Percentiles rank a stretch among this genome's conserved stretches.
Conservation (phyloP, 2,113 vertebrate species). For the Pituophis catenifer region DNA sequence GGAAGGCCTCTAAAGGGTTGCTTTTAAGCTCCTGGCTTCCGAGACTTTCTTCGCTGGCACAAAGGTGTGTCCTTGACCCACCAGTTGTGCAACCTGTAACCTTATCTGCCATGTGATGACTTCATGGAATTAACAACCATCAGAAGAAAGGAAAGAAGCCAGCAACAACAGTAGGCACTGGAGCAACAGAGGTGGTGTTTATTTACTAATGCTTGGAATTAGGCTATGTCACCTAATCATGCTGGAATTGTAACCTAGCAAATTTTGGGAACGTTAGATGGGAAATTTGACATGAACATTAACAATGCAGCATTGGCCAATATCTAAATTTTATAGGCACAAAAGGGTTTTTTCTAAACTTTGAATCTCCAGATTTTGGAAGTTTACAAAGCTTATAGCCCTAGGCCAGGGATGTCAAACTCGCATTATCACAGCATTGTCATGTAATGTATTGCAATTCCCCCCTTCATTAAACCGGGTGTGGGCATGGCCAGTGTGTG, state of each 20-base stretch:
- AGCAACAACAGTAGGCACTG: neutral
- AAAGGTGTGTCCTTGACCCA: neutral
- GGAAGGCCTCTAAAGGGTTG: neutral
- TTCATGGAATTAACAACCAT: neutral
- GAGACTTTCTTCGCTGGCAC: neutral
- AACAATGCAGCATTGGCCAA: neutral
- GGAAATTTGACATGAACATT: neutral
- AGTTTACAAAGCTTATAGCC: neutral
- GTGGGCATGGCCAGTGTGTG: too few relatives aligned
- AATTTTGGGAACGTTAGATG: neutral
- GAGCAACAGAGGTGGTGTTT: neutral
- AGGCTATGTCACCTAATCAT: neutral
- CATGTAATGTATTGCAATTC: too few relatives aligned
- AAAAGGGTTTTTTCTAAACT: neutral
- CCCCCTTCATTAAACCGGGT: too few relatives aligned
- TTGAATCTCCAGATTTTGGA: neutral
- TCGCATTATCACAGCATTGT: too few relatives aligned
- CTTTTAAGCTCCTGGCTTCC: neutral
- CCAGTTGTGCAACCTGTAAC: slow-evolving; percentile 4
- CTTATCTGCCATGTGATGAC: neutral
- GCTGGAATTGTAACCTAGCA: neutral
- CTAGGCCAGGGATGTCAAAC: too few relatives aligned
- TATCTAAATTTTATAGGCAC: neutral
- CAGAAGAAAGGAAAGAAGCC: neutral
- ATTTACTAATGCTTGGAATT: neutral